Evolutionary conservation across 1,140 invertebrate species (phyloP).

Genomic region (Lepidostoma basale): DNA sequence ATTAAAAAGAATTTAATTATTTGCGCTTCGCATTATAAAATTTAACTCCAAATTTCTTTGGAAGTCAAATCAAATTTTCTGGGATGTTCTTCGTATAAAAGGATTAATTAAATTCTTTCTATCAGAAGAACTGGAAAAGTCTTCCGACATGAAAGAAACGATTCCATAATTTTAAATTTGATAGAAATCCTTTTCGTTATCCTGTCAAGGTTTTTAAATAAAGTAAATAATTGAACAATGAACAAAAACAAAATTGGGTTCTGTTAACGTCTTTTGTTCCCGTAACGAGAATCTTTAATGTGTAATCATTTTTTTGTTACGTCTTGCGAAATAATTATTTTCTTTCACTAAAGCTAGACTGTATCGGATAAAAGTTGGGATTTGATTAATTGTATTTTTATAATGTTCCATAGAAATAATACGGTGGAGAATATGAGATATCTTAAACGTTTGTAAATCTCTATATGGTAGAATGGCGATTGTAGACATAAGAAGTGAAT

Average conservation of each 20-base stretch:
- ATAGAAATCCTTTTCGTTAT: neutral
- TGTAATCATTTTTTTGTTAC: constrained; percentile 2
- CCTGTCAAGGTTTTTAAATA: neutral
- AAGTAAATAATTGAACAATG: neutral
- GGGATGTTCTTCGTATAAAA: neutral
- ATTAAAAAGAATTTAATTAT: too few species aligned
- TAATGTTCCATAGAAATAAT: too few species aligned
- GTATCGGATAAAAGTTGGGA: neutral
- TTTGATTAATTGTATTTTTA: neutral
- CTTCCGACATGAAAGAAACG: too few species aligned
- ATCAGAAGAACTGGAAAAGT: neutral
- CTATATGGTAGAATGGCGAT: too few species aligned
- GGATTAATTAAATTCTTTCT: neutral
- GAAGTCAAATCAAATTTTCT: too few species aligned
- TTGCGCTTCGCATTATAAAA: too few species aligned
- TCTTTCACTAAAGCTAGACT: neutral
- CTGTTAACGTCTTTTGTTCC: neutral
- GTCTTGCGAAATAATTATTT: neutral
- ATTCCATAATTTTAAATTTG: neutral
- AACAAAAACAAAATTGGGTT: constrained; percentile 4
- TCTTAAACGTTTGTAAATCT: too few species aligned
- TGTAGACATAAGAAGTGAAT: too few species aligned
- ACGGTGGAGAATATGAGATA: too few species aligned
- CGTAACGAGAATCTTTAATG: neutral
- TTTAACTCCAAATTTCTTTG: too few species aligned